These are phyloP conservation scores for Proteles cristata DNA, from an alignment of 2,113 vertebrate species.

Conservation along the genomic window DNA sequence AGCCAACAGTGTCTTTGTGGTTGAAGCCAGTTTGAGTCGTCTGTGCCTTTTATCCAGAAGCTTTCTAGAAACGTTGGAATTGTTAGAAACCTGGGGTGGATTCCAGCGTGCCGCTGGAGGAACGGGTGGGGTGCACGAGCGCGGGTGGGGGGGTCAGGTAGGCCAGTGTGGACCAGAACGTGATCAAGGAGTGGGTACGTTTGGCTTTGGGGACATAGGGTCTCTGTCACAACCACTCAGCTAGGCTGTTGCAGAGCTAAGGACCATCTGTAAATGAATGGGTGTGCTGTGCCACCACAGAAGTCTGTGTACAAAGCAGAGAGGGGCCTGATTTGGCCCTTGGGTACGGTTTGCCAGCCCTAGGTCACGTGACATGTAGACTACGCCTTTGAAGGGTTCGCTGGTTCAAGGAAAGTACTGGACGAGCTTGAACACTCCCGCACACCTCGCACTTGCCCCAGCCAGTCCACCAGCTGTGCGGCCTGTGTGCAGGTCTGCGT, in stretches of 20 bases:
- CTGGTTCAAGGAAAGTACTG: too few species aligned
- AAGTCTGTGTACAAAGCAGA: not conserved
- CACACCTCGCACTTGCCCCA: not conserved
- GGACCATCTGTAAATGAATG: not conserved
- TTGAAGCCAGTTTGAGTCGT: not conserved
- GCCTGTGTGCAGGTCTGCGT: too few species aligned
- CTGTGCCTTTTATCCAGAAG: not conserved
- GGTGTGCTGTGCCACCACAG: too few species aligned
- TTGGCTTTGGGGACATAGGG: fast-evolving
- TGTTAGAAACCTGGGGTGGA: not conserved
- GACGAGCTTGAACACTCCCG: fast-evolving
- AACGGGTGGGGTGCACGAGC: not conserved
- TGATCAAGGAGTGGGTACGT: not conserved
- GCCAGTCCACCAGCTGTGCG: too few species aligned
- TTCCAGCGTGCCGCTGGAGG: not conserved
- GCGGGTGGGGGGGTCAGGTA: not conserved
- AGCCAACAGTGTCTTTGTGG: not conserved
- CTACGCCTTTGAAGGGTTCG: not conserved
- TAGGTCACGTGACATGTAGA: not conserved
- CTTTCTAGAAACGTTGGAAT: not conserved
- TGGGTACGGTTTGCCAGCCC: not conserved
- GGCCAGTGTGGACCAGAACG: not conserved
- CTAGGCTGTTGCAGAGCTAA: fast-evolving
- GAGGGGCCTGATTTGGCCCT: not conserved
- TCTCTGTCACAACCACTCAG: not conserved